These are phyloP conservation scores for Poecile atricapillus DNA, from an alignment of 2,113 vertebrate species.

Conservation along the genomic window DNA sequence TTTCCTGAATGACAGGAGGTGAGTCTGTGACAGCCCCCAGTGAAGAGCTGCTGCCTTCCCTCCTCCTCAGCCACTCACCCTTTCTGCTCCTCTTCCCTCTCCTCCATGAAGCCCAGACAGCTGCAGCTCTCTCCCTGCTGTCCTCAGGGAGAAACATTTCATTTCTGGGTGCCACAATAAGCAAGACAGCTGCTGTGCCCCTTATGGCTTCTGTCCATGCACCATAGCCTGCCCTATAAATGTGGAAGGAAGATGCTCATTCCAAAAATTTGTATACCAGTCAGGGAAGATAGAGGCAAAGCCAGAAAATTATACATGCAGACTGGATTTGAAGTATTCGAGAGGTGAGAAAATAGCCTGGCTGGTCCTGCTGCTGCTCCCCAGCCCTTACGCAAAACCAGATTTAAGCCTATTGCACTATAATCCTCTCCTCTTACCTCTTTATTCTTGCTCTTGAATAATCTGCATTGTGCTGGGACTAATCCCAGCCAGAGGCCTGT, in stretches of 20 bases:
- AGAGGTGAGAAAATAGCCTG: background rate
- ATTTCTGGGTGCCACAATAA: background rate
- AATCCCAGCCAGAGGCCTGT: background rate
- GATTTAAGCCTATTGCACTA: background rate
- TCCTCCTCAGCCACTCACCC: background rate
- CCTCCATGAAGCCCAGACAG: rapidly evolving
- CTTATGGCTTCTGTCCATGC: background rate
- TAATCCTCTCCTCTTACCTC: background rate
- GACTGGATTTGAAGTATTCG: background rate
- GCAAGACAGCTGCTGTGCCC: background rate
- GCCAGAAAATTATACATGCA: background rate
- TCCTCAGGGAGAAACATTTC: background rate
- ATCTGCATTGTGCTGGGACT: background rate
- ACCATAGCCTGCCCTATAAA: background rate
- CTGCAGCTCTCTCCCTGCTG: background rate
- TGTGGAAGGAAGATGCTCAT: background rate
- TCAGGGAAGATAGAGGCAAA: background rate
- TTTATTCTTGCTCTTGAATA: background rate
- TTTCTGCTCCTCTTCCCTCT: background rate
- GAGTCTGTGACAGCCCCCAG: background rate
- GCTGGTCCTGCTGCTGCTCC: background rate
- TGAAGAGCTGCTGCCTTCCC: background rate
- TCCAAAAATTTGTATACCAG: background rate
- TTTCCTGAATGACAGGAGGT: rapidly evolving
- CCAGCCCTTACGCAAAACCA: background rate